These are phyloP conservation scores for Pilophorus perplexus DNA, from an alignment of 2,888 invertebrate species.

Conservation along the genomic window DNA sequence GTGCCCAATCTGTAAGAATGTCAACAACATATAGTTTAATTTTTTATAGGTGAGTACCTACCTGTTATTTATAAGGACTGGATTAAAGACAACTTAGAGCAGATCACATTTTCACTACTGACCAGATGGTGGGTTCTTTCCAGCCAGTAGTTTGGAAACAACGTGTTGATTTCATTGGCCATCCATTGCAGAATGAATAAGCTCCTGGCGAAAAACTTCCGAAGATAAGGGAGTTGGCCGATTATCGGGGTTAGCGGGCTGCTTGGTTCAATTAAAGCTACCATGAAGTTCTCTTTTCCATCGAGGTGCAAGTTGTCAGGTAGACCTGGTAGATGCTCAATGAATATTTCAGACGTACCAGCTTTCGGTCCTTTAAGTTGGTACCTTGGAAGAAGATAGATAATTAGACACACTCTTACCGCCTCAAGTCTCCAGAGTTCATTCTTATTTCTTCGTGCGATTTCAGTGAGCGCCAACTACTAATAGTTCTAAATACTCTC, in stretches of 20 bases:
- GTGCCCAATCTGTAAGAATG: constrained; percentile 60
- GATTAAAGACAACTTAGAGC: neutral
- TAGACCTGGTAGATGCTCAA: constrained; percentile 73
- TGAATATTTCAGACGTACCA: constrained; percentile 75
- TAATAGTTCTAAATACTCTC: neutral
- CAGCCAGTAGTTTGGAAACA: constrained; percentile 65
- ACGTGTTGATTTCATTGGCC: constrained; percentile 52
- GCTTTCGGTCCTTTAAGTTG: constrained; percentile 76
- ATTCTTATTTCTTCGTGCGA: too few relatives aligned
- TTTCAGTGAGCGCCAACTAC: neutral
- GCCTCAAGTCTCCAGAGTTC: too few relatives aligned
- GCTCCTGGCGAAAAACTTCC: constrained; percentile 52
- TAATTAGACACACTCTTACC: too few relatives aligned
- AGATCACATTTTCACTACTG: constrained; percentile 51
- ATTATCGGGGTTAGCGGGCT: constrained; percentile 60
- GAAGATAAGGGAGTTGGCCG: constrained; percentile 20
- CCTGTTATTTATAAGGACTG: neutral
- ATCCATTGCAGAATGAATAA: constrained; percentile 53
- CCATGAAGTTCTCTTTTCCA: constrained; percentile 67
- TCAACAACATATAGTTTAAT: too few relatives aligned
- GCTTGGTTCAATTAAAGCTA: constrained; percentile 59
- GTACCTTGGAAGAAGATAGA: constrained; percentile 55
- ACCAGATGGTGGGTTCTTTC: constrained; percentile 63
- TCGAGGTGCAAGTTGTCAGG: constrained; percentile 62
- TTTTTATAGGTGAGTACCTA: too few relatives aligned